These are phyloP conservation scores for Drosophila dunni DNA, from an alignment of 1,140 invertebrate genomes.

Conservation along the genomic window DNA sequence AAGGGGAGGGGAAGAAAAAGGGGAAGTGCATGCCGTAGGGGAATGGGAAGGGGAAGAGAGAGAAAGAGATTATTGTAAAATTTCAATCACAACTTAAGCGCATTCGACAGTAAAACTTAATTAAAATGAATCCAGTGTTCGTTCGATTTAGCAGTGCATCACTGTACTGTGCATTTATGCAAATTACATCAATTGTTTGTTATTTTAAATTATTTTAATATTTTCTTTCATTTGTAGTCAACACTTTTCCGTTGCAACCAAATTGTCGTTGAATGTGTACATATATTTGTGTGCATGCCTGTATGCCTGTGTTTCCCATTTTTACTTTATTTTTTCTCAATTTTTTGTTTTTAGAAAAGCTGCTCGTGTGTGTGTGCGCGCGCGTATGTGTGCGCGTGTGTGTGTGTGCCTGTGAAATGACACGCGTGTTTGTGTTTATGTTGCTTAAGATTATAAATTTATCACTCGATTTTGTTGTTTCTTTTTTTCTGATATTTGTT, in stretches of 20 bases:
- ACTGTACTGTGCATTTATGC: neutral
- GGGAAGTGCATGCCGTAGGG: too few species aligned
- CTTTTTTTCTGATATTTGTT: conserved; percentile 12
- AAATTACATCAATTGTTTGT: neutral
- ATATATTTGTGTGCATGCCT: neutral
- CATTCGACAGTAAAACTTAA: neutral
- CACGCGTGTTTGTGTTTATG: conserved; percentile 27
- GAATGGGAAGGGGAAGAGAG: too few species aligned
- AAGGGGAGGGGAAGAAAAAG: neutral
- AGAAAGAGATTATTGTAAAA: conserved; percentile 9
- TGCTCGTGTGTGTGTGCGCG: neutral
- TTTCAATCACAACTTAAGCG: conserved; percentile 17
- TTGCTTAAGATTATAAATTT: conserved; percentile 39
- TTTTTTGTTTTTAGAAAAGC: conserved; percentile 20
- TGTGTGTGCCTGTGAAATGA: conserved; percentile 15
- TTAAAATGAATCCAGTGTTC: neutral
- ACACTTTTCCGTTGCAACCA: too few species aligned
- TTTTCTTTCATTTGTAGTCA: neutral
- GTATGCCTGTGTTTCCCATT: conserved; percentile 9
- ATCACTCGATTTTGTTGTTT: conserved; percentile 21
- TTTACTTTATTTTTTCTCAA: conserved; percentile 8
- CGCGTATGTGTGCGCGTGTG: neutral
- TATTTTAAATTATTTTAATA: neutral
- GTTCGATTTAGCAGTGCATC: too few species aligned
- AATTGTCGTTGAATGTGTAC: neutral